Evolutionary conservation across 2,797 vertebrate genomes (phyloP), one percentile per base, ranked within the genome.

Genomic region (Glyptemys insculpta): DNA sequence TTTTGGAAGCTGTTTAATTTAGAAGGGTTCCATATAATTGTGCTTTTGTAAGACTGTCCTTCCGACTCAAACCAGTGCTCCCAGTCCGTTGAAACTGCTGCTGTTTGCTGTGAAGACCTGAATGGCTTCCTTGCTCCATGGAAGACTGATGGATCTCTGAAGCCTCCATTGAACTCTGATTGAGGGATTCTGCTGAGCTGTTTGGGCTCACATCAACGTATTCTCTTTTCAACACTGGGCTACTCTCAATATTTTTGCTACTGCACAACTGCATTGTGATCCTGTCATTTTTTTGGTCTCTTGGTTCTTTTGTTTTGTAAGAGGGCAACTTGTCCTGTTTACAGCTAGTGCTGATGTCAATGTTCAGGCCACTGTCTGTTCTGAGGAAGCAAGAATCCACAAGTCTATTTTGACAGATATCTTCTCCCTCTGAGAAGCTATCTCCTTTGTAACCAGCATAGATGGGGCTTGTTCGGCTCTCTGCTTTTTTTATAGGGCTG

Each of bases 1-100:
- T 89, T 90, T 81, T 95, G 97, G 95, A 93, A 91, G 93, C 44
- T 92, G 87, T 29, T 99, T 98, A 99, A 98, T 99, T 99, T 91
- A 99, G 98, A 96, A 99, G 98, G 6, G 99, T 99, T 44, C 99
- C 99, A 0, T 99, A 99, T 53, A 99, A 97, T 98, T 99, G 99
- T 91, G 99, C 99, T 98, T 99, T 99, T 87, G 99, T 99, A 95
- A 99, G 98, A 97, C 99, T 99, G 98, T 99, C 99, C 97, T 99
- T 99, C 91, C 99, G 99, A 65, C 98, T 99, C 95, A 99, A 98
- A 95, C 99, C 99, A 1, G 99, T 98, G 96, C 98, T 99, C 89
- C 98, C 99, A 97, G 99, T 99, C 98, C 99, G 98, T 95, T 99
- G 99, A 97, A 99, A 99, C 98, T 99, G 98, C 86, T 98, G 98